A percentile compares a stretch with the other conserved stretches of the same genome.
Conservation (phyloP, 92 coral and sea anemone genomes). For the Umimayanthus kanabou region DNA sequence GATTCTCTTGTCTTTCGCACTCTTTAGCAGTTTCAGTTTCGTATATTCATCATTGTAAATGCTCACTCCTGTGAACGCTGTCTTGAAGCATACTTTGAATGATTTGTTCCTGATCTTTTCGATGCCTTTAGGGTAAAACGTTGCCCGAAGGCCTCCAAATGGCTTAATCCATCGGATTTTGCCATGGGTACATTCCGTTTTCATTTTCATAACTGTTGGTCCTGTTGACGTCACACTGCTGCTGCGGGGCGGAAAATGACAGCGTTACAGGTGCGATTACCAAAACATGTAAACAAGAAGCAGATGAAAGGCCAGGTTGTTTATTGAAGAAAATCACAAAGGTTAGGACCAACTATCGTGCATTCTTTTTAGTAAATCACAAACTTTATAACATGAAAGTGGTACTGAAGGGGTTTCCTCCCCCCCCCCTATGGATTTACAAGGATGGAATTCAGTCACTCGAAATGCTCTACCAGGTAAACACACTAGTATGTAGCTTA, state of each 20-base stretch:
- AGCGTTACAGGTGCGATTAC: not conserved
- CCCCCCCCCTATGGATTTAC: too few species aligned
- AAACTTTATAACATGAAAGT: too few species aligned
- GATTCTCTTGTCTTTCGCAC: slow-evolving; percentile 43
- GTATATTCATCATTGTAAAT: slow-evolving; percentile 67
- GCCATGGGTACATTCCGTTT: slow-evolving; percentile 73
- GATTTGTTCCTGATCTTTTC: slow-evolving; percentile 46
- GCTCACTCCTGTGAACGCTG: slow-evolving; percentile 60
- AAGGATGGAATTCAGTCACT: too few species aligned
- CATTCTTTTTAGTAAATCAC: not conserved
- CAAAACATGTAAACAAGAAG: slow-evolving; percentile 2
- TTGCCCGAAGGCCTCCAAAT: slow-evolving; percentile 86
- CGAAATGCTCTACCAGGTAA: too few species aligned
- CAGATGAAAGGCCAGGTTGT: not conserved
- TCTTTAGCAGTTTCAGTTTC: slow-evolving; percentile 58
- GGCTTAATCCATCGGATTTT: slow-evolving; percentile 85
- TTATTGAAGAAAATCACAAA: not conserved
- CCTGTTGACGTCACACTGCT: slow-evolving; percentile 24
- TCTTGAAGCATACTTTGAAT: slow-evolving; percentile 77
- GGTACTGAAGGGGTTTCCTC: not conserved
- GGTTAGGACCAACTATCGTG: not conserved
- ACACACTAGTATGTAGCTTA: too few species aligned
- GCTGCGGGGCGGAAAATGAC: not conserved
- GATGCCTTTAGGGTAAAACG: slow-evolving; percentile 74
- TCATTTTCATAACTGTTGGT: slow-evolving; percentile 74